Base-by-base conservation (phyloP, 2,888 invertebrate genomes). In the Ormyrus labotus region DNA sequence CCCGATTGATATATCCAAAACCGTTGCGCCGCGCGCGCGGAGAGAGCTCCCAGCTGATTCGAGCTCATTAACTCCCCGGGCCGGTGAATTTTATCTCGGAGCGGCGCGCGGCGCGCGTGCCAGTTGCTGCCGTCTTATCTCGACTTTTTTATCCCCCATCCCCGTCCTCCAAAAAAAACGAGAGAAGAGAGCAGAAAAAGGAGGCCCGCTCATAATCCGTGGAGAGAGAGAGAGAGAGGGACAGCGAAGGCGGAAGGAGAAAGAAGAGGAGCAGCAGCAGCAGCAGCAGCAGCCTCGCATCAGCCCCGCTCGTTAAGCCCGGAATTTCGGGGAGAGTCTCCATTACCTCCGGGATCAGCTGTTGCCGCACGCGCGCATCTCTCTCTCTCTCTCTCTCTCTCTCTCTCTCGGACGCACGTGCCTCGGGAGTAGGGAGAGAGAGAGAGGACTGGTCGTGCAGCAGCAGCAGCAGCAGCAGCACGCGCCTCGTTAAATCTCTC, bases 401-500 rank as follows among this genome's bases (percentile, higher is more conserved):
- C 48, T 63, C 48, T 63, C 48, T 63, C 48, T 47, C 19, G 67
- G 48, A 11, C 19, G 51, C 60, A 34, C 70, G 69, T 57, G 76
- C 68, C 60, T 5, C 9, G 47, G 13, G 47, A 45, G 45, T 34
- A 34, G 34, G 34, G 34, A 19, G 19, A 19, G 19, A 19, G 19
- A 19, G 19, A 19, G 19, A 34, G 34, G 34, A 34, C 34, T 34
- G 34, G 34, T 34, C 34, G 34, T 34, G 19, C n/a, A 50, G 60
- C 51, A 51, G 60, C 45, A n/a, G 60, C 51, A 51, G 60, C 45
- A n/a, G 45, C 34, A 47, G 61, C 47, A 47, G n/a, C 68, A 53
- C 55, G 69, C 70, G 60, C 78, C 78, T 79, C 78, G 78, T 73
- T 79, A 79, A 79, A 79, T 73, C 78, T 79, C 45, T 50, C 34